Base-by-base conservation (phyloP, 92 coral and sea anemone genomes). In the Porites lobata region DNA sequence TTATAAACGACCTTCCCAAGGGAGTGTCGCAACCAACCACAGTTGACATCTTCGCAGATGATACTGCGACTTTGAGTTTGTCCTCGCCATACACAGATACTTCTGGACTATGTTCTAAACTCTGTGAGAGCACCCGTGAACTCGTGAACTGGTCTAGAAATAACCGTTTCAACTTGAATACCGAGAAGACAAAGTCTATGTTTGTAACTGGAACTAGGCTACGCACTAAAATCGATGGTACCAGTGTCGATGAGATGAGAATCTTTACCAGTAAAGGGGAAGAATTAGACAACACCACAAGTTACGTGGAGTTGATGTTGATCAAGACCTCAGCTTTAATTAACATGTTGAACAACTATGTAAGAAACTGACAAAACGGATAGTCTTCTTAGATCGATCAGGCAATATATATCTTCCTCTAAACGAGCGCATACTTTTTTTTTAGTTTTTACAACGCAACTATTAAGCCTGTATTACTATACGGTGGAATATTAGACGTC, bases 341-440 rank as follows among this genome's bases (percentile, higher is more conserved):
- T 3, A 38, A 38, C 47, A 63, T 15, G 67, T 63, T 14, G 8
- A 63, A 76, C 80, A 63, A 61, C 18, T 87, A 50, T 80, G 91
- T 72, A 87, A 87, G 74, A 87, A 87, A 80, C 91, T 87, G 19
- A 19, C 90, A 1, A 78, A 86, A 79, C 74, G 85, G 0, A 78
- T 78, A 1, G 79, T 11, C 47, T 86, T 67, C 50, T 69, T 72
- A 64, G 91, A 38, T 87, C 85, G 14, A 87, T 79, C 38, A 65
- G 90, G n/a, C 71, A 86, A 21, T 79, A 51, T 19, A 19, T 87
- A 52, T 62, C 90, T 19, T 26, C 54, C 4, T 29, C 32, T 29
- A 29, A 77, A 69, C 20, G 90, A 79, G 61, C 80, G 85, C n/a
- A 87, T 87, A 57, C 80, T 68, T n/a, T 86, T 87, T 22, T 87